Evolutionary conservation across 2,113 vertebrate species (phyloP), one percentile per base, ranked within the genome.

Genomic region (Cyanistes caeruleus): DNA sequence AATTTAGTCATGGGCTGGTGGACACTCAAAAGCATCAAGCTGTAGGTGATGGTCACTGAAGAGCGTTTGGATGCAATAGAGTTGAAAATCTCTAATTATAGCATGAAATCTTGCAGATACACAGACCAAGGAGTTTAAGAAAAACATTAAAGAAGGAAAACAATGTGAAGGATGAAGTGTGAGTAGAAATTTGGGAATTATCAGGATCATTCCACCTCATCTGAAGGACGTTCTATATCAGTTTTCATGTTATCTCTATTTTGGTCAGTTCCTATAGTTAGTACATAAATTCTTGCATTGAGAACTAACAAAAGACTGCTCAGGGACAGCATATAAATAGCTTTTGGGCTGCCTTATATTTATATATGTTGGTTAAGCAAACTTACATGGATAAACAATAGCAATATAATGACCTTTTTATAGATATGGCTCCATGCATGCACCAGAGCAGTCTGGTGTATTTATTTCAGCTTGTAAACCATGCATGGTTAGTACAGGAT

Each of bases 401-500:
- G 85, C 65, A 76, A 51, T 81, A 44, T 53, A 94, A 81, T 35
- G 46, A 64, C 83, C 31, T 92, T 95, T 90, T 70, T 84, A 87
- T 87, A 87, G 90, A 56, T 90, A 64, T 3, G 64, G 56, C 83
- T 68, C 64, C 15, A 11, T 81, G 56, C 49, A 23, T 81, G 58
- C 24, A 44, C 11, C 68, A 74, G 88, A 75, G 53, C 65, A 80
- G 62, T 35, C 85, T 52, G 72, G 22, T 68, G 10, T 94, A 91
- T 86, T 95, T 95, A 86, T 76, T 94, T 46, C 90, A 87, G 80
- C 86, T 95, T 86, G 68, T 89, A 94, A 96, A 94, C 88, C 69
- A 7, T 43, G 73, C 4, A 0, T 69, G 24, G 89, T 86, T 87
- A 75, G 88, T 43, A 53, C 90, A 93, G 94, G 92, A 93, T 94